A percentile compares a stretch with the other conserved stretches of the same genome.
Conservation (phyloP, 2,797 vertebrate species). For the Eulemur rubriventer region DNA sequence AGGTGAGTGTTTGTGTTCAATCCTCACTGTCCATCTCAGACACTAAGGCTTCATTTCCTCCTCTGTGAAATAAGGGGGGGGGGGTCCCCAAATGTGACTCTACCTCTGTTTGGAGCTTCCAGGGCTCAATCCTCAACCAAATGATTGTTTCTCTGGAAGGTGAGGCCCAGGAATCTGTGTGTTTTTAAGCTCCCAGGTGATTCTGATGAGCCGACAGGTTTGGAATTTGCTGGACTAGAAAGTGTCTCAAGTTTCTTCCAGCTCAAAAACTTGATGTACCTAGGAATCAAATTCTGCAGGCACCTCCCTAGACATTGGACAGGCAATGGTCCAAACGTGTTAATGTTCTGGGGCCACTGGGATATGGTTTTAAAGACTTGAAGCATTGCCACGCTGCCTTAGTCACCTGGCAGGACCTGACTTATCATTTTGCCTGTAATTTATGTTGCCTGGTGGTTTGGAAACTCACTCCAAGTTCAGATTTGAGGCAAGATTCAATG, state of each 20-base stretch:
- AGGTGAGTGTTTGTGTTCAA: neutral
- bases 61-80: neutral
- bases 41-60: neutral
- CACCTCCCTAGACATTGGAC: neutral
- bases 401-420: conserved; percentile 61
- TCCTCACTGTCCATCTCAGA: neutral
- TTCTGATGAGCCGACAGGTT: conserved; percentile 41
- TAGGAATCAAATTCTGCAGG: conserved; percentile 47
- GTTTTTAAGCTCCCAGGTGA: conserved; percentile 11
- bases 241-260: conserved; percentile 26
- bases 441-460: conserved; percentile 61
- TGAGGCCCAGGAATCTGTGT: neutral
- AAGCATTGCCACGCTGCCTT: conserved; percentile 5
- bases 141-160: neutral
- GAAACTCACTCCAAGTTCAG: conserved; percentile 29
- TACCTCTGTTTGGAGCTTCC: neutral
- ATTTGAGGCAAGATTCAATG: neutral
- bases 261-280: conserved; percentile 36
- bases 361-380: conserved; percentile 60
- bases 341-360: conserved; percentile 51
- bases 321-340: conserved; percentile 53
- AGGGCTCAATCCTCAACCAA: neutral
- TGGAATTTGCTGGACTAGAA: conserved; percentile 43
- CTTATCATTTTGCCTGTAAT: conserved; percentile 46
- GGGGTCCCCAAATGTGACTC: neutral